Percentiles rank a stretch among this genome's conserved stretches.
These are phyloP conservation scores for Cabera pusaria DNA, from an alignment of 2,888 invertebrate species.

Conservation along the genomic window DNA sequence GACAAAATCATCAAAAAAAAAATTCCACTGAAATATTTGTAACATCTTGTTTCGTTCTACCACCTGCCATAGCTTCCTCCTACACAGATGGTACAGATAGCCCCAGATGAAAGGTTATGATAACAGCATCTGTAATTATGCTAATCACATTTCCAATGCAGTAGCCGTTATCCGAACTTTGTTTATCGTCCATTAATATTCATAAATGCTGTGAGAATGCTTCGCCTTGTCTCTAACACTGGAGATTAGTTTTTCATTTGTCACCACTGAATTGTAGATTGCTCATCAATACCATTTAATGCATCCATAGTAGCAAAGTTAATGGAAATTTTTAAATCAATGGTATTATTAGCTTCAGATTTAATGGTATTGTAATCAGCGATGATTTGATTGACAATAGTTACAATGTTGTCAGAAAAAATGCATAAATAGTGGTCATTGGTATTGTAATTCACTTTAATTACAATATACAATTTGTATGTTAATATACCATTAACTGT, in stretches of 20 bases:
- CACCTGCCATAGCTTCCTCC: slow-evolving; percentile 16
- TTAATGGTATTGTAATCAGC: too few relatives aligned
- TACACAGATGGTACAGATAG: slow-evolving; percentile 18
- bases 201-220: slow-evolving; percentile 35
- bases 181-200: slow-evolving; percentile 35
- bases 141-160: slow-evolving; percentile 30
- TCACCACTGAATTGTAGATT: slow-evolving; percentile 21
- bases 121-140: slow-evolving; percentile 31
- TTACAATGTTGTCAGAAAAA: too few relatives aligned
- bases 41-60: slow-evolving; percentile 3
- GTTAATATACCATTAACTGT: slow-evolving; percentile 4
- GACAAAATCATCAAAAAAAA: too few relatives aligned
- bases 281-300: slow-evolving; percentile 21
- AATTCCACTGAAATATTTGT: too few relatives aligned
- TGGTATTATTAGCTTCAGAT: too few relatives aligned
- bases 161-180: slow-evolving; percentile 35
- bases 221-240: slow-evolving; percentile 28
- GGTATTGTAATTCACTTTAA: too few relatives aligned
- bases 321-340: too few relatives aligned
- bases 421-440: too few relatives aligned
- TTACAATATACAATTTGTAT: too few relatives aligned
- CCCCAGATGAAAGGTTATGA: slow-evolving; percentile 31
- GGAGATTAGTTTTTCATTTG: slow-evolving; percentile 30
- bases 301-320: too few relatives aligned
- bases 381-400: too few relatives aligned